A percentile compares a stretch with the other conserved stretches of the same genome.
Evolutionary conservation across 2,888 invertebrate species (phyloP).

Genomic region (Cordilura impudica): DNA sequence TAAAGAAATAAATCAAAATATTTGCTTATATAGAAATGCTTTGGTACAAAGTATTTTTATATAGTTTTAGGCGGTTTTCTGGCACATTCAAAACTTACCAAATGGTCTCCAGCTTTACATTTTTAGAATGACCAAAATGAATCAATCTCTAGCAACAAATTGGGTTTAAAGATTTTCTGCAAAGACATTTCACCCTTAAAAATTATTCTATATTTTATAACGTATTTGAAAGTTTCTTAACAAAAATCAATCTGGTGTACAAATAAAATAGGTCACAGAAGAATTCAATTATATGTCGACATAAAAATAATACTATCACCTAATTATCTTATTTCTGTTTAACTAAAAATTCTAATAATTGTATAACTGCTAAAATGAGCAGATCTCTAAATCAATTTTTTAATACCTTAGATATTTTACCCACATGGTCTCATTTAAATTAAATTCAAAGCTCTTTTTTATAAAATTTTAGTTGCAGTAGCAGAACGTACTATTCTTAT

Average conservation of each 20-base stretch:
- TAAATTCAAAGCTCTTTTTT: too few relatives aligned
- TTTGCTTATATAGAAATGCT: constrained; percentile 66
- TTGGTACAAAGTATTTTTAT: constrained; percentile 65
- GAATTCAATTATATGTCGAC: too few relatives aligned
- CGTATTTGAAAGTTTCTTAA: constrained; percentile 54
- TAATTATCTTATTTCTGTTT: too few relatives aligned
- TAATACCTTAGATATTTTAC: too few relatives aligned
- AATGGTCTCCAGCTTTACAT: constrained; percentile 76
- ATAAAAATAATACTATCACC: too few relatives aligned
- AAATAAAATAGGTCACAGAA: constrained; percentile 35
- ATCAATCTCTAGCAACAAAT: constrained; percentile 78
- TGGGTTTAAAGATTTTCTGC: constrained; percentile 82
- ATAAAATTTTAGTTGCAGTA: too few relatives aligned
- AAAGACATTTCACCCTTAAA: constrained; percentile 85
- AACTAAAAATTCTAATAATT: too few relatives aligned
- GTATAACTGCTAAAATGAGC: too few relatives aligned
- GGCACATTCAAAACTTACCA: constrained; percentile 78
- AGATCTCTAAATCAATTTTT: too few relatives aligned
- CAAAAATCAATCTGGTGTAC: constrained; percentile 48
- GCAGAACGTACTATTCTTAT: too few relatives aligned
- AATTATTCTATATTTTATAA: constrained; percentile 74
- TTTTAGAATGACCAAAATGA: constrained; percentile 77
- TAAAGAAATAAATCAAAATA: constrained; percentile 64
- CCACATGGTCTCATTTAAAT: too few relatives aligned
- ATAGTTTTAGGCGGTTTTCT: constrained; percentile 67